Base-by-base conservation (phyloP, 2,888 invertebrate species). In the Troides aeacus region DNA sequence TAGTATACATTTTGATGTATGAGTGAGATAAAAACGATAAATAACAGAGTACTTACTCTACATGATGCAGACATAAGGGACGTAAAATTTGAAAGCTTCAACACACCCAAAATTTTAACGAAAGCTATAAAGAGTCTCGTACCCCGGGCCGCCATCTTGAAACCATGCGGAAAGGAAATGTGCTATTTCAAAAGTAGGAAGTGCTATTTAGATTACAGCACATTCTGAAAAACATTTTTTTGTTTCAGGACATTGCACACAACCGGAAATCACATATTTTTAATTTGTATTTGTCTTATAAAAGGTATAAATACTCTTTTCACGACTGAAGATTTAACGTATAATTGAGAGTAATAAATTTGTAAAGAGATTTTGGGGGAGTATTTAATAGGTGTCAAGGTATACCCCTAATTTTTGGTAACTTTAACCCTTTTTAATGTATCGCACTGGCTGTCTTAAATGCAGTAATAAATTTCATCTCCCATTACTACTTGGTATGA, bases 81-180 rank as follows among this genome's bases (percentile, higher is more conserved):
- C 58, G 59, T 69, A 64, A 64, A 69, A 64, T 60, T 39, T 64
- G 53, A 64, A 69, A 24, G 42, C 23, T 7, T 53, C n/a, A 64
- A 64, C 61, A 61, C 42, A 56, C n/a, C 53, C 61, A 24, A 64
- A 61, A 69, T 64, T 69, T 69, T 69, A 69, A 64, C 61, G 60
- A 46, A 69, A 69, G 64, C 61, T 64, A 57, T 69, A 69, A 69
- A 69, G 64, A 39, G 69, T 60, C 64, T 64, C 64, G 42, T 57
- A 39, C 64, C 7, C 63, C 23, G n/a, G 39, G 12, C 60, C 69
- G 69, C 69, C 69, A 69, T 69, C 69, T 65, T 69, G 64, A 57
- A 65, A 69, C 61, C 57, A 42, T 61, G 64, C 24, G 58, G 58
- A 42, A 42, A 15, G 24, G 69, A 42, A 65, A 61, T 36, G 64